Base-by-base conservation (phyloP, 2,113 vertebrate genomes). In the Hemicordylus capensis region DNA sequence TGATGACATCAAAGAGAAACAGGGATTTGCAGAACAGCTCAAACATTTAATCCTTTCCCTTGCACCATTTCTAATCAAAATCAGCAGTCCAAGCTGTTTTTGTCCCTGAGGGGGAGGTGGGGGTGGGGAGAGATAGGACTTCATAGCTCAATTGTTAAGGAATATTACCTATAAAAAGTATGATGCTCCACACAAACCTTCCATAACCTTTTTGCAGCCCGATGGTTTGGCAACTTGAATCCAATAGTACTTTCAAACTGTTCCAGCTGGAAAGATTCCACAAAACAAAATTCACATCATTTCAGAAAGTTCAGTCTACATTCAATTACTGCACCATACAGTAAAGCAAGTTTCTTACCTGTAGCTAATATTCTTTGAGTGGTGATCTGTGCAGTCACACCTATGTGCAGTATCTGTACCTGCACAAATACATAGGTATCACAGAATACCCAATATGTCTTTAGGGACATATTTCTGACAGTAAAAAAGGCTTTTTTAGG, bases 181-280 rank as follows among this genome's bases (percentile, higher is more conserved):
- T 99, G 99, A 92, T 99, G 98, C 85, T 99, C 99, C 95, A 99
- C 98, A 28, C 98, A 99, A 85, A 99, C 98, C 89, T 99, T 99
- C 99, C 99, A 99, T 89, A 99, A 96, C 88, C 96, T 96, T 94
- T 99, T 99, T 61, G 99, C 98, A 48, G 98, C 97, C 14, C 98
- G 97, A 88, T 99, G 98, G 91, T 98, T 99, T 93, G 98, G 97
- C 83, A 99, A 95, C 93, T 99, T 99, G 93, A 99, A 99, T 74
- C 99, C 98, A 93, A 99, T 99, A 28, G 98, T 99, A 92, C 98
- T 99, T 95, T 99, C 99, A 93, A 99, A 99, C 94, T 99, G 98
- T 95, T 99, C 99, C 80, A 96, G 95, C 99, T 99, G 70, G 24
- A 93, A 96, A 85, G 89, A 88, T 96, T 75, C 69, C 88, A 93